Percentiles rank a stretch among this genome's conserved stretches.
Conservation (phyloP, 2,888 invertebrate genomes). For the Heteropelma amictum region DNA sequence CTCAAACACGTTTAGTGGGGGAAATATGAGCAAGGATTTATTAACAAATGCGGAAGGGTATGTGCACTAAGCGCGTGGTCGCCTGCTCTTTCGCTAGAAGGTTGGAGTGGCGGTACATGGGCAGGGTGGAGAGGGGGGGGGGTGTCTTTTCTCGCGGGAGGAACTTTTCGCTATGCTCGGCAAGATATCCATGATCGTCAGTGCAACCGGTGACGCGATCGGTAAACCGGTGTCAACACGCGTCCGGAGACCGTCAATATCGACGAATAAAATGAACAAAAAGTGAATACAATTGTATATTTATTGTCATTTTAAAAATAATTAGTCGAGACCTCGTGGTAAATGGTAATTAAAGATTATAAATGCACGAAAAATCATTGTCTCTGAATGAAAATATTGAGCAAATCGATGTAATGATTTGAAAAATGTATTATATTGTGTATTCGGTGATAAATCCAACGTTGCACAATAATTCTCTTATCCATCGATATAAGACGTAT, state of each 20-base stretch:
- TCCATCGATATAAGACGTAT: too few species aligned
- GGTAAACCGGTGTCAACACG: constrained; percentile 28
- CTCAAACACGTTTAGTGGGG: constrained; percentile 1
- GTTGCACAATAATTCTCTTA: too few species aligned
- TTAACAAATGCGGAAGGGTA: constrained; percentile 55
- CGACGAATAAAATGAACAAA: neutral
- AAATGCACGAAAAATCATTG: too few species aligned
- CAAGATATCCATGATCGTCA: constrained; percentile 27
- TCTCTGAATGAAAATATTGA: too few species aligned
- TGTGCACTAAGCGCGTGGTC: constrained; percentile 24
- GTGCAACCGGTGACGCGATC: constrained; percentile 49
- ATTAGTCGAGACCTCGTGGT: neutral
- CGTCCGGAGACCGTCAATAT: neutral
- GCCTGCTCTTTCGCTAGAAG: constrained; percentile 17
- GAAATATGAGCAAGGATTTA: constrained; percentile 11
- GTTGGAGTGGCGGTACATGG: neutral
- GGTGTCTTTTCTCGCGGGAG: neutral
- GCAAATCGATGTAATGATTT: too few species aligned
- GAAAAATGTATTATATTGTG: too few species aligned
- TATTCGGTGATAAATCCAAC: too few species aligned
- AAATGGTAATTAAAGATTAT: too few species aligned
- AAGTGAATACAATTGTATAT: too few species aligned
- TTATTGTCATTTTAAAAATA: too few species aligned
- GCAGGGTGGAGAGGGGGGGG: neutral
- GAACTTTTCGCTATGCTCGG: neutral